Conservation (phyloP, 2,797 vertebrate species). For the Pseudochirops cupreus region DNA sequence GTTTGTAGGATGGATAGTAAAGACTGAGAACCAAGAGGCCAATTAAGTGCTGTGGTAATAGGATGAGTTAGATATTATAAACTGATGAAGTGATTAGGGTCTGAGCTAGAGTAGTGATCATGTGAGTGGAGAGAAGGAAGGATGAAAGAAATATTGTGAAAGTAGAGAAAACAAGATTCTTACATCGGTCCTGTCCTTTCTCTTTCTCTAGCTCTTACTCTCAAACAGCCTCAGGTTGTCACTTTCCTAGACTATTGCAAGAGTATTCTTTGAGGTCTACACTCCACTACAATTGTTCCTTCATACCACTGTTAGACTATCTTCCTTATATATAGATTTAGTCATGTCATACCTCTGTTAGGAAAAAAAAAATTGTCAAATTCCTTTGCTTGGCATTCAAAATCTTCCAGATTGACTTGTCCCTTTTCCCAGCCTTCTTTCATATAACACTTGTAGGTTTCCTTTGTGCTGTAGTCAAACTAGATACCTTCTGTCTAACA, state of each 20-base stretch:
- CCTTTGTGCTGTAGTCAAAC: not conserved
- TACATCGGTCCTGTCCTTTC: not conserved
- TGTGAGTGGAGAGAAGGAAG: not conserved
- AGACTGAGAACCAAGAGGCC: not conserved
- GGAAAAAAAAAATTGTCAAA: not conserved
- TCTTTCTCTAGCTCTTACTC: not conserved
- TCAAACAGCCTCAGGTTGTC: not conserved
- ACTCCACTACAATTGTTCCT: not conserved
- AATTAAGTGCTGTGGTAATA: not conserved
- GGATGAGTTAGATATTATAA: not conserved
- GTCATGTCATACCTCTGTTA: not conserved
- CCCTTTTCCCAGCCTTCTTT: not conserved
- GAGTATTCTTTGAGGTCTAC: not conserved
- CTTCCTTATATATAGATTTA: not conserved
- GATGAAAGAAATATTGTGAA: not conserved
- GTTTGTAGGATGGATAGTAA: not conserved
- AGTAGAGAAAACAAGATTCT: not conserved
- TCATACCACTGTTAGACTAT: not conserved
- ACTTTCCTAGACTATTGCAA: not conserved
- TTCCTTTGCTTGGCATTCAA: not conserved
- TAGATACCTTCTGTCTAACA: not conserved
- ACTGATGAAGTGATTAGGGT: not conserved
- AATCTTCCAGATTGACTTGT: not conserved
- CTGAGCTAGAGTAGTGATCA: not conserved
- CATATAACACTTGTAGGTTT: not conserved